Evolutionary conservation across 2,113 vertebrate species (phyloP), one percentile per base, ranked within the genome.

Genomic region (Todiramphus chloris): DNA sequence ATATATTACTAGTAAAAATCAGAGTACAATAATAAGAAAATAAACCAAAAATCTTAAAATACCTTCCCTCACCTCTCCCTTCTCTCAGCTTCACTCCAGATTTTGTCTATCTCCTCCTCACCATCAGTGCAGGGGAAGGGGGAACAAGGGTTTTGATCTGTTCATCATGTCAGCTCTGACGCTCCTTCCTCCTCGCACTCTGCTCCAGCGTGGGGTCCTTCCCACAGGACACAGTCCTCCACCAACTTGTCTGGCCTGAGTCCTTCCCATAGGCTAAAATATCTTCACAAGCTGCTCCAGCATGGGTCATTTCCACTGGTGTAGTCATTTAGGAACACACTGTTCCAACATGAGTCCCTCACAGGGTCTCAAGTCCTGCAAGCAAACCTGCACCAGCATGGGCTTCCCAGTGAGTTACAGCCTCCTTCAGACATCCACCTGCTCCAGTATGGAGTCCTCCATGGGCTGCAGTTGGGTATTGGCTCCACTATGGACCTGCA

Each of bases 141-240:
- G 23, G 33, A 78, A 62, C 7, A 19, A 10, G 5, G 16, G 10
- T 3, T 58, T 35, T 1, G 11, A 30, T 48, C 15, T 41, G 27
- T 68, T 44, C 0, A 0, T 62, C 28, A 55, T 6, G 4, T 35
- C n/a, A 16, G 31, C 11, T 87, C 35, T 68, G 24, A 18, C 12
- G 12, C 25, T 58, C 17, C 25, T 69, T 74, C 9, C 21, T 63
- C 25, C 35, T 58, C 24, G 28, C 15, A 10, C 10, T 27, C 41
- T 23, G 5, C 33, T 68, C 14, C 35, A 78, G 8, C 0, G 0
- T 35, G 10, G 24, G 14, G 31, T 64, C 2, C 3, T 8, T 50
- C 4, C 27, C 53, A 39, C 4, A 35, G 28, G 43, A 39, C 4
- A 39, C 5, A 51, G 35, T 75, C 35, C 10, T 64, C 37, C 24